Evolutionary conservation across 2,888 invertebrate genomes (phyloP).

Genomic region (Axea sp.): DNA sequence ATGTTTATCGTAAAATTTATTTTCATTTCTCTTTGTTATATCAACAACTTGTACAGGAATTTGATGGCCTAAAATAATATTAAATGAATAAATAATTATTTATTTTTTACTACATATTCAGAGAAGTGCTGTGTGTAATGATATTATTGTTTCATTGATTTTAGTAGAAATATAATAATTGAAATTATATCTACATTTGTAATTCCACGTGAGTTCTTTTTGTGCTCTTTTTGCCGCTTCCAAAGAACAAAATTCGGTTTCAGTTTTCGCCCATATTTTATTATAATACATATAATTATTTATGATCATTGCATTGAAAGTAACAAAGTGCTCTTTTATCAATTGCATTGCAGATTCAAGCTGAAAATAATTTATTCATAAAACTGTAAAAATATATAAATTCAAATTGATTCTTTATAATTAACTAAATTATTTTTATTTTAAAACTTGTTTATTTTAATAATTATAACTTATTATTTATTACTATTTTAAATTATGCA

Average conservation of each 20-base stretch:
- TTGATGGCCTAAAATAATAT: conserved; percentile 22
- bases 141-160: no score
- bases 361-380: no score
- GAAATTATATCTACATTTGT: no score
- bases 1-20: conserved; percentile 1
- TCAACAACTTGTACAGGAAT: conserved; percentile 17
- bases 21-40: conserved; percentile 5
- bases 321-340: conserved; percentile 30
- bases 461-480: neutral
- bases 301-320: conserved; percentile 27
- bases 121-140: no score
- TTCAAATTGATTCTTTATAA: no score
- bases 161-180: no score
- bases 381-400: no score
- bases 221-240: conserved; percentile 15
- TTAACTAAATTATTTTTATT: no score
- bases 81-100: neutral
- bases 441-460: no score
- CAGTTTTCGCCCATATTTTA: conserved; percentile 32
- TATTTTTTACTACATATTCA: no score
- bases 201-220: conserved; percentile 26
- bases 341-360: conserved; percentile 7
- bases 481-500: no score
- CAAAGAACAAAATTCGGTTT: conserved; percentile 32
- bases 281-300: conserved; percentile 20